Base-by-base conservation (phyloP, 2,797 vertebrate species). In the Setipinna tenuifilis region DNA sequence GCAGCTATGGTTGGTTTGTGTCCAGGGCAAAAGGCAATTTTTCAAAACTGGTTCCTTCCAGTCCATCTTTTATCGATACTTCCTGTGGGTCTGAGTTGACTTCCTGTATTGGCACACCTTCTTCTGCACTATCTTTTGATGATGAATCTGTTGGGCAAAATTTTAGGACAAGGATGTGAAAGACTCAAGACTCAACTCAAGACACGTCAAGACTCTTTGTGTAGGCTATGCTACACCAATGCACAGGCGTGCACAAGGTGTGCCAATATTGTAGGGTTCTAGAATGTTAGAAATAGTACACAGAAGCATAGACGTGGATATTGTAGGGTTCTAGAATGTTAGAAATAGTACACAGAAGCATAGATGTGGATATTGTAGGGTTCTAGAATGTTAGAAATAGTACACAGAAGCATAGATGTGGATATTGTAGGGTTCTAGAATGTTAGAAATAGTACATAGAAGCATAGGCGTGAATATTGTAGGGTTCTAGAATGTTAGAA, bases 101-200 rank as follows among this genome's bases (percentile, higher is more conserved):
- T 87, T 95, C 95, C 90, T 96, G 95, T 81, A 91, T 92, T 21
- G 92, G 91, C 28, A 92, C 90, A 0, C 87, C 89, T 5, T 93
- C 92, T 0, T 92, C 91, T 21, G 58, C 3, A 19, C 17, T 78
- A 17, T 44, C 35, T 21, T 78, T 78, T 9, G 35, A 78, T 9
- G 65, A 4, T 16, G 35, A 41, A 78, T 78, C 71, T 78, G 71
- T 78, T 44, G 71, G 31, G 71, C 35, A 78, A 44, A 44, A 78
- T 78, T 41, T 41, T 78, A 44, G 61, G 21, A 62, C n/a, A 62
- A 62, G 9, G 50, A n/a, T 31, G 65, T 68, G 12, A 17, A 31
- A 68, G 0, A 23, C 23, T 68, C 50, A 54, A 10, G 50, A 14
- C 50, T 10, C n/a, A n/a, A n/a, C n/a, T n/a, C n/a, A n/a, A n/a